A percentile compares a stretch with the other conserved stretches of the same genome.
These are phyloP conservation scores for Ditula angustiorana DNA, from an alignment of 2,888 invertebrate species.

Conservation along the genomic window DNA sequence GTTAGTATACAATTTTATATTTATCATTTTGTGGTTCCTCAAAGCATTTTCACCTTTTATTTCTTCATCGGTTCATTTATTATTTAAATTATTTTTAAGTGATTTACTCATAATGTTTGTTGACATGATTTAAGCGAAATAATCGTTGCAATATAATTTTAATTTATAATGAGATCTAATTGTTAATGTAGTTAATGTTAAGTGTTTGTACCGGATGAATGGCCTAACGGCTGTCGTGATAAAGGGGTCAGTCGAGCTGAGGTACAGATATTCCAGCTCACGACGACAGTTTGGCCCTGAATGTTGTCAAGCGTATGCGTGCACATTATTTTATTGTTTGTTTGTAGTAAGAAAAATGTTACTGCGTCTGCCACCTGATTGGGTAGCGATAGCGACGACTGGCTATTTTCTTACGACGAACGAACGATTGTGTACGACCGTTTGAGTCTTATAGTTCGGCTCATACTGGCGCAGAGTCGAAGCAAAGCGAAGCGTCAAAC, in stretches of 20 bases:
- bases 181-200: conserved; percentile 19
- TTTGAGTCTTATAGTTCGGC: too few relatives aligned
- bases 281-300: too few relatives aligned
- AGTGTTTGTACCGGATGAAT: conserved; percentile 2
- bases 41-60: conserved; percentile 71
- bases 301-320: too few relatives aligned
- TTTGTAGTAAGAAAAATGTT: too few relatives aligned
- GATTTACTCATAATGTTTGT: conserved; percentile 30
- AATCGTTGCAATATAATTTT: conserved; percentile 35
- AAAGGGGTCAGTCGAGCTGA: background rate
- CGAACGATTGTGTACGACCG: too few relatives aligned
- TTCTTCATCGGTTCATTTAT: conserved; percentile 42
- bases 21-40: conserved; percentile 71
- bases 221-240: background rate
- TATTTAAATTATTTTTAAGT: conserved; percentile 29
- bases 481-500: too few relatives aligned
- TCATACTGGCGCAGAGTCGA: too few relatives aligned
- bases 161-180: conserved; percentile 33
- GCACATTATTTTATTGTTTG: too few relatives aligned
- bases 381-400: too few relatives aligned
- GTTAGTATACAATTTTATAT: conserved; percentile 23
- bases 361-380: too few relatives aligned
- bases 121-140: conserved; percentile 8
- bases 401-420: too few relatives aligned
- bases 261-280: too few relatives aligned